These are phyloP conservation scores for Paramacrobiotus metropolitanus DNA, from an alignment of 1,140 invertebrate species.

Conservation along the genomic window DNA sequence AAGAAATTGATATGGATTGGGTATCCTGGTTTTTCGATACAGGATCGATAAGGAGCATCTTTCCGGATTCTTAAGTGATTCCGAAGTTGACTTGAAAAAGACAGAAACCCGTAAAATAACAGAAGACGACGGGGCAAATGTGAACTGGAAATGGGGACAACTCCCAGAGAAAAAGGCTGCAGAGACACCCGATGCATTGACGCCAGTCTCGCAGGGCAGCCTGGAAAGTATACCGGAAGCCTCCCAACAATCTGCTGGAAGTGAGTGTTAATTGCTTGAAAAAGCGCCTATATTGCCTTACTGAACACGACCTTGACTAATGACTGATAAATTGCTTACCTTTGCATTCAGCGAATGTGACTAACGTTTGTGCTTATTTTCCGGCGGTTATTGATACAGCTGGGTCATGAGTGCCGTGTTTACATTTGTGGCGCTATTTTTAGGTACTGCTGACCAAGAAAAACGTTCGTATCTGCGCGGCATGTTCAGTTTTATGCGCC, in stretches of 20 bases:
- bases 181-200: conserved; percentile 6
- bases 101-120: conserved; percentile 23
- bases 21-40: neutral
- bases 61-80: neutral
- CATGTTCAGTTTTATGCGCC: conserved; percentile 78
- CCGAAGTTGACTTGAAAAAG: conserved; percentile 14
- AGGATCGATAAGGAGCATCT: neutral
- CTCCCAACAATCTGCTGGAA: neutral
- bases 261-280: neutral
- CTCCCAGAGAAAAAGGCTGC: conserved; percentile 35
- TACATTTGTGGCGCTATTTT: too few species aligned
- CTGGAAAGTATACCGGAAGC: neutral
- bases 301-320: too few species aligned
- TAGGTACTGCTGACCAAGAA: neutral
- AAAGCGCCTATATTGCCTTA: too few species aligned
- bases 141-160: conserved; percentile 87
- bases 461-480: conserved; percentile 32
- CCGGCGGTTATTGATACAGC: too few species aligned
- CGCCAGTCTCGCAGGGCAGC: neutral
- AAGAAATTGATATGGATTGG: too few species aligned
- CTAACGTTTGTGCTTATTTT: too few species aligned
- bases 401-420: too few species aligned
- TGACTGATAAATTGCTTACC: too few species aligned
- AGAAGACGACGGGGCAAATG: conserved; percentile 22
- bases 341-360: too few species aligned